These are phyloP conservation scores for Nothocercus nigrocapillus DNA, from an alignment of 2,113 vertebrate genomes.

Conservation along the genomic window DNA sequence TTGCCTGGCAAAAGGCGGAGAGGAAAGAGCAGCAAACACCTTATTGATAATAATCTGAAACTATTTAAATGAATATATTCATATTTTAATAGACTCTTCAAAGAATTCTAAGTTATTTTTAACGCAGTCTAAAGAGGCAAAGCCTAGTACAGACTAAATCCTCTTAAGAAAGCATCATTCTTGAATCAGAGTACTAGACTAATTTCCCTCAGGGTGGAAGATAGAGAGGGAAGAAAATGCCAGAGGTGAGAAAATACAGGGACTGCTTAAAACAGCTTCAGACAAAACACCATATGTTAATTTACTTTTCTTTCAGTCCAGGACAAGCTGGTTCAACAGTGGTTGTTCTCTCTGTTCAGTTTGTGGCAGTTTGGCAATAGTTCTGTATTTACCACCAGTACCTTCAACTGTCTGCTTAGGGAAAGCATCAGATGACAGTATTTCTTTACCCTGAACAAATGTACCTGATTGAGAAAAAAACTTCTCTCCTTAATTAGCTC, in stretches of 20 bases:
- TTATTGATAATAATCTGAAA: not conserved
- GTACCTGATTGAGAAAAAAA: not conserved
- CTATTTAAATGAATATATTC: not conserved
- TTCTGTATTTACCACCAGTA: not conserved
- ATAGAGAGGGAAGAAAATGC: accelerated
- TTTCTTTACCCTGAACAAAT: not conserved
- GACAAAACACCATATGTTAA: not conserved
- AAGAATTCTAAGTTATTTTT: conserved; percentile 29
- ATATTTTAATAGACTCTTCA: conserved; percentile 29
- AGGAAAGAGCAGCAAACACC: not conserved
- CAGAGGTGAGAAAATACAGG: not conserved
- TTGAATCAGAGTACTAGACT: not conserved
- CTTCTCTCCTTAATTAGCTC: not conserved
- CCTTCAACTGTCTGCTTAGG: not conserved
- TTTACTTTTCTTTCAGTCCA: not conserved
- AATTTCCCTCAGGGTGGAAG: not conserved
- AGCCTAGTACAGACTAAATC: conserved; percentile 8
- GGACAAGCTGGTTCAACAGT: not conserved
- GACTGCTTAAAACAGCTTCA: not conserved
- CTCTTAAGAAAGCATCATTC: conserved; percentile 4
- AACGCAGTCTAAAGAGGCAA: not conserved
- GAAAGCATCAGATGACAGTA: not conserved
- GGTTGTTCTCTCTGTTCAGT: not conserved
- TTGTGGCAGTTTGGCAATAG: not conserved
- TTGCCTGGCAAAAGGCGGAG: not conserved